These are phyloP conservation scores for Coenobita brevimanus DNA, from an alignment of 1,140 invertebrate species.

Conservation along the genomic window DNA sequence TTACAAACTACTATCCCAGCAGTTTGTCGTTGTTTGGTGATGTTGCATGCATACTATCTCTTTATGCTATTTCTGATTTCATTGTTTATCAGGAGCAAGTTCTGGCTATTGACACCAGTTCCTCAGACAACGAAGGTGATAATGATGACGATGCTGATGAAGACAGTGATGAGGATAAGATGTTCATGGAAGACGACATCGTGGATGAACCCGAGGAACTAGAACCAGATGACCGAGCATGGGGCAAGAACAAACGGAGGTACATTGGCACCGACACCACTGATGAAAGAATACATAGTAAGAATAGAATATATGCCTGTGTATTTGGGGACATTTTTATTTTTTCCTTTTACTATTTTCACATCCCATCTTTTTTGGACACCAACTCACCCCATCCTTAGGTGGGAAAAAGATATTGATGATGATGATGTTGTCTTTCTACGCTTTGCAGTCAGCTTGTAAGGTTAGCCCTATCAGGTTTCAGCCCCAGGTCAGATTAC, in stretches of 20 bases:
- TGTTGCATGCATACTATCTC: not conserved
- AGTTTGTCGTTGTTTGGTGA: too few relatives aligned
- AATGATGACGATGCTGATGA: conserved; percentile 24
- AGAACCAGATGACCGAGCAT: conserved; percentile 44
- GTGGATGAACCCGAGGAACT: conserved; percentile 24
- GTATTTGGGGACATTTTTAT: too few relatives aligned
- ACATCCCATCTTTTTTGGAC: too few relatives aligned
- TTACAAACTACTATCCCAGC: not conserved
- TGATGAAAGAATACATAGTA: conserved; percentile 47
- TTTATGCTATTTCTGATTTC: not conserved
- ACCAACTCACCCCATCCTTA: too few relatives aligned
- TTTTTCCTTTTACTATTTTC: too few relatives aligned
- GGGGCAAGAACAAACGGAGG: conserved; percentile 35
- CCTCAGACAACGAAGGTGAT: conserved; percentile 33
- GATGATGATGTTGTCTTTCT: too few relatives aligned
- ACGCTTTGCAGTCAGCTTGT: too few relatives aligned
- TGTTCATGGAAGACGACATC: conserved; percentile 59
- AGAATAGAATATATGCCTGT: too few relatives aligned
- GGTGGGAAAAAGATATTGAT: too few relatives aligned
- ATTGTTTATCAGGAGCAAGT: conserved; percentile 47
- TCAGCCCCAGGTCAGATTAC: too few relatives aligned
- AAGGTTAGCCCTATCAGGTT: too few relatives aligned
- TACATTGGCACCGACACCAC: conserved; percentile 52
- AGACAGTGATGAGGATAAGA: conserved; percentile 32
- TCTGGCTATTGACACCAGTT: conserved; percentile 22